Base-by-base conservation (phyloP, 2,888 invertebrate genomes). In the Limnephilus marmoratus region DNA sequence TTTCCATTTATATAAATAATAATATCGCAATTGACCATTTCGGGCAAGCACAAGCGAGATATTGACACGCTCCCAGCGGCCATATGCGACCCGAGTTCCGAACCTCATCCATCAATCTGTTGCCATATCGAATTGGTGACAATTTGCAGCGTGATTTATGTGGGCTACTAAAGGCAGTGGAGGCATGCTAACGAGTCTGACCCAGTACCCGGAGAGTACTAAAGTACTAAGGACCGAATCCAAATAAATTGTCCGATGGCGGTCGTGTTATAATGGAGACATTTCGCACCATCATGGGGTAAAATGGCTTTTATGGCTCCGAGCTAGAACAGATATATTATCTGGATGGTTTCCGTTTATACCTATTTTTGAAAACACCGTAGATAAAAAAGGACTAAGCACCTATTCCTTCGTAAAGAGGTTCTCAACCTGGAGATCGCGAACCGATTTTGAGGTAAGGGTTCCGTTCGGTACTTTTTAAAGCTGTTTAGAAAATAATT, bases 131-230 rank as follows among this genome's bases (percentile, higher is more conserved):
- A 83, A 83, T 83, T 83, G 83, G 34, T 82, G 82, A 82, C 82
- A 82, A 82, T 82, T 82, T 82, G 82, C 82, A 82, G 31, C 31
- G 82, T 82, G 82, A 83, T 83, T 83, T 83, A 83, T 83, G 83
- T 34, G 83, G 18, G 18, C 37, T 37, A 83, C 34, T 34, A 29
- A n/a, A 45, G 45, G 29, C 86, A 29, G 45, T 29, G 86, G 49
- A 86, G 86, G 86, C 45, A 29, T 45, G n/a, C 86, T 86, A 86
- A 86, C 45, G 86, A 85, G 41, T 24, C 29, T 86, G 86, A 86
- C 86, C 86, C 86, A 86, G 24, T 68, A 9, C 15, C 53, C 53
- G 5, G 5, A 15, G 18, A 53, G 53, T 53, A n/a, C 68, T 68
- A 68, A 68, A 68, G 68, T 68, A 68, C 86, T 86, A 45, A 49